Conservation (phyloP, 1,140 invertebrate genomes). For the Hypothenemus hampei region DNA sequence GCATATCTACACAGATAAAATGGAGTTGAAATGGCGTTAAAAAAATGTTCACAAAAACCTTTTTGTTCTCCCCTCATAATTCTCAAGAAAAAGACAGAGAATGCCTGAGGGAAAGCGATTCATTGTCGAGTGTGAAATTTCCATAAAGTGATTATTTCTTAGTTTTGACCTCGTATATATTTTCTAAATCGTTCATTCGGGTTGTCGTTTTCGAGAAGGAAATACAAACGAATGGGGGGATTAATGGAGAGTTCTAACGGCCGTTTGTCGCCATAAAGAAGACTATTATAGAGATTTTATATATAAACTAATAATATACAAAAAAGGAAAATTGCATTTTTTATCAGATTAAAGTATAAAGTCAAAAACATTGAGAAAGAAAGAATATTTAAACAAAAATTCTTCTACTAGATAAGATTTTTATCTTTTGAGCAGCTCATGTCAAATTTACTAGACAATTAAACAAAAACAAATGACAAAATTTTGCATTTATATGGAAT, state of each 20-base stretch:
- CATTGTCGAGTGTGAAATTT: slow-evolving; percentile 23
- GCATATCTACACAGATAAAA: background rate
- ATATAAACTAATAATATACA: too few relatives aligned
- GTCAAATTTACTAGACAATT: too few relatives aligned
- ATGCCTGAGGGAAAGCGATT: slow-evolving; percentile 8
- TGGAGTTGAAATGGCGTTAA: background rate
- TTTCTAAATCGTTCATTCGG: slow-evolving; percentile 22
- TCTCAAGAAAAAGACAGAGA: background rate
- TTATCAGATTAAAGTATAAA: too few relatives aligned
- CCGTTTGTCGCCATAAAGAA: slow-evolving; percentile 20
- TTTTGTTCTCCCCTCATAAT: slow-evolving; percentile 12
- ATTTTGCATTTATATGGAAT: too few relatives aligned
- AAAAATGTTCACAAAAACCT: background rate
- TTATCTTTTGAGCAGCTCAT: too few relatives aligned
- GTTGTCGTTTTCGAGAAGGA: slow-evolving; percentile 7
- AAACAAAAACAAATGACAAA: too few relatives aligned
- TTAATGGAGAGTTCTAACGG: slow-evolving; percentile 18
- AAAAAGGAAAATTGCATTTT: too few relatives aligned
- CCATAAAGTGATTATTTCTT: slow-evolving; percentile 28
- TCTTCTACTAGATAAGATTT: too few relatives aligned
- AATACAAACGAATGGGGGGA: slow-evolving; percentile 10
- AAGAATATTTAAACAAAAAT: too few relatives aligned
- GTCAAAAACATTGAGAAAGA: too few relatives aligned
- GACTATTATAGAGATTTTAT: too few relatives aligned
- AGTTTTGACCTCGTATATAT: slow-evolving; percentile 24